phyloP scores from a whole-genome alignment of 2,888 invertebrate species.

The Ophion costatus region DNA sequence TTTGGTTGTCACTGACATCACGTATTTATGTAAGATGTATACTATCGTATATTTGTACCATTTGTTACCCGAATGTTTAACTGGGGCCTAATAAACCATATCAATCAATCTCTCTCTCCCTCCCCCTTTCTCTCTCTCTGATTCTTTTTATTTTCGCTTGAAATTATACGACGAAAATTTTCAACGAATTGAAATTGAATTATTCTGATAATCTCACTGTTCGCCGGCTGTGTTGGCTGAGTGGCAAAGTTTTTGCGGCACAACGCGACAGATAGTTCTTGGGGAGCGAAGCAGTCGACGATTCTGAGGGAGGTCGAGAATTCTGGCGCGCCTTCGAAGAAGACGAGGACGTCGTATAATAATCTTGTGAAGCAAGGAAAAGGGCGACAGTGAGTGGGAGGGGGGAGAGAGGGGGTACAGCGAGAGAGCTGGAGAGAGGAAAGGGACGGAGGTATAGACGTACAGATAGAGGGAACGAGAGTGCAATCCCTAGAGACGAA shows the following conservation, averaged over 20 bases:
- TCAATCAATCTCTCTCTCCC: background rate
- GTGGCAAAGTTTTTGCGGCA: constrained; percentile 58
- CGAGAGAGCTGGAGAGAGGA: constrained; percentile 37
- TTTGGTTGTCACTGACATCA: too few species aligned
- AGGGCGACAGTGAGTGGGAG: constrained; percentile 14
- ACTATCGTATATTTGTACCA: too few species aligned
- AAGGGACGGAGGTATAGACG: constrained; percentile 26
- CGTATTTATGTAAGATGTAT: too few species aligned
- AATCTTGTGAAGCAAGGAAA: constrained; percentile 55
- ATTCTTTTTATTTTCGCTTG: background rate
- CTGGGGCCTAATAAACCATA: background rate
- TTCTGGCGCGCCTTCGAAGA: constrained; percentile 38
- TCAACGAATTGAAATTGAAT: constrained; percentile 51
- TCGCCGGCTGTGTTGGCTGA: constrained; percentile 34
- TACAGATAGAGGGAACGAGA: background rate
- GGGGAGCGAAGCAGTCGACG: constrained; percentile 39
- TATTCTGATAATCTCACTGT: constrained; percentile 46
- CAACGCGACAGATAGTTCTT: constrained; percentile 58
- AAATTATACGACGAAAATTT: constrained; percentile 23
- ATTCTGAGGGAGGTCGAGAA: constrained; percentile 51
- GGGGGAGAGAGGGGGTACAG: constrained; percentile 13
- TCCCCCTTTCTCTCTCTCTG: background rate
- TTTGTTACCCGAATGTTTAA: too few species aligned
- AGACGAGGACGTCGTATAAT: constrained; percentile 62
- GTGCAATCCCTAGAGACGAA: constrained; percentile 62